phyloP scores from a whole-genome alignment of 1,140 invertebrate species.

The Macrobrachium nipponense region DNA sequence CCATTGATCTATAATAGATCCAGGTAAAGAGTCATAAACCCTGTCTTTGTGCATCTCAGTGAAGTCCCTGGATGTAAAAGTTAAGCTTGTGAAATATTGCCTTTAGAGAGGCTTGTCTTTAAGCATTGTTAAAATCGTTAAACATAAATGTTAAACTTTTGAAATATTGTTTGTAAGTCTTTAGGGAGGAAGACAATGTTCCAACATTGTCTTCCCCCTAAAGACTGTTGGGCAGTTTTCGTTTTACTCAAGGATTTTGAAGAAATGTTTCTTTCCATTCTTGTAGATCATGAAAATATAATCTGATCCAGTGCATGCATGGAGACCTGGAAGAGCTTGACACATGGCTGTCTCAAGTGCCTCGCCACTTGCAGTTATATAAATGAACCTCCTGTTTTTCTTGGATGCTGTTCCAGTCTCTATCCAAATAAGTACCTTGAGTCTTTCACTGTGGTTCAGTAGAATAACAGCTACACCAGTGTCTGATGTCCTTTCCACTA shows the following conservation, averaged over 20 bases:
- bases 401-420: slow-evolving; percentile 1
- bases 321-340: slow-evolving; percentile 18
- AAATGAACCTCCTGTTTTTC: slow-evolving; percentile 27
- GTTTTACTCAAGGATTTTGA: slow-evolving; percentile 26
- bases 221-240: slow-evolving; percentile 1
- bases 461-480: slow-evolving; percentile 22
- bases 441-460: neutral
- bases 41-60: too few relatives aligned
- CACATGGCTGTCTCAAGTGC: slow-evolving; percentile 5
- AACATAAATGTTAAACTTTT: neutral
- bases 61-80: too few relatives aligned
- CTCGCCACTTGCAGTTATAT: slow-evolving; percentile 5
- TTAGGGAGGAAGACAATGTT: neutral
- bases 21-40: too few relatives aligned
- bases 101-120: too few relatives aligned
- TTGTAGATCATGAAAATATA: slow-evolving; percentile 6
- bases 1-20: too few relatives aligned
- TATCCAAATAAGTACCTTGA: slow-evolving; percentile 20
- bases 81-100: too few relatives aligned
- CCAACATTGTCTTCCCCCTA: neutral
- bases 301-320: slow-evolving; percentile 22
- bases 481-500: neutral
- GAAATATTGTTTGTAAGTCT: neutral
- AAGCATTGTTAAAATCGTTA: too few relatives aligned
- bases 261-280: slow-evolving; percentile 16